phyloP scores from a whole-genome alignment of 1,140 invertebrate genomes.

The Phocides pigmalion region DNA sequence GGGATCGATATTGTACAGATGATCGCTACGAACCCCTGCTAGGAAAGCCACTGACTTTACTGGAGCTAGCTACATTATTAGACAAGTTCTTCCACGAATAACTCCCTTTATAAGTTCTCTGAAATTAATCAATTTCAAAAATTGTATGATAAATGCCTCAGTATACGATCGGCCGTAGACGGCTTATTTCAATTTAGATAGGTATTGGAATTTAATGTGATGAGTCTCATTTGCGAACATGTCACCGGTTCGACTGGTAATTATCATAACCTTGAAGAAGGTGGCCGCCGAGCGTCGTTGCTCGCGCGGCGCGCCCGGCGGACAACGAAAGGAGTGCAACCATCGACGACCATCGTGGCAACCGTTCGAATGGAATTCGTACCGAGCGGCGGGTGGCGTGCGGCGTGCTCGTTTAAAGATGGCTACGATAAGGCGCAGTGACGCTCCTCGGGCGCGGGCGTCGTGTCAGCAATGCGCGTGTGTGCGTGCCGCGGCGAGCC shows the following conservation, averaged over 20 bases:
- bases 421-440: conserved; percentile 78
- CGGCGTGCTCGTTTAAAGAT: conserved; percentile 78
- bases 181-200: conserved; percentile 37
- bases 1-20: conserved; percentile 78
- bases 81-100: neutral
- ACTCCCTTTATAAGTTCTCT: neutral
- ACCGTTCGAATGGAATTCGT: conserved; percentile 72
- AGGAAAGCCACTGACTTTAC: conserved; percentile 14
- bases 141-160: neutral
- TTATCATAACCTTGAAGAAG: conserved; percentile 72
- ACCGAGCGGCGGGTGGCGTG: conserved; percentile 73
- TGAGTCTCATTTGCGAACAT: conserved; percentile 52
- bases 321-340: conserved; percentile 70
- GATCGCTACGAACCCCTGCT: conserved; percentile 66
- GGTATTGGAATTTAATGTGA: conserved; percentile 32
- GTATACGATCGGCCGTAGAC: neutral
- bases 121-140: neutral
- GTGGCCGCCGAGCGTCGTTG: conserved; percentile 41
- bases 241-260: conserved; percentile 66
- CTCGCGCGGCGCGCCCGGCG: conserved; percentile 40
- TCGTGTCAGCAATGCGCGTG: conserved; percentile 62
- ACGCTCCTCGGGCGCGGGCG: conserved; percentile 76
- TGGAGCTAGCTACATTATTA: neutral
- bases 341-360: conserved; percentile 62
- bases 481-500: conserved; percentile 67